These are phyloP conservation scores for Patella depressa DNA, from an alignment of 2,888 invertebrate species.

Conservation along the genomic window DNA sequence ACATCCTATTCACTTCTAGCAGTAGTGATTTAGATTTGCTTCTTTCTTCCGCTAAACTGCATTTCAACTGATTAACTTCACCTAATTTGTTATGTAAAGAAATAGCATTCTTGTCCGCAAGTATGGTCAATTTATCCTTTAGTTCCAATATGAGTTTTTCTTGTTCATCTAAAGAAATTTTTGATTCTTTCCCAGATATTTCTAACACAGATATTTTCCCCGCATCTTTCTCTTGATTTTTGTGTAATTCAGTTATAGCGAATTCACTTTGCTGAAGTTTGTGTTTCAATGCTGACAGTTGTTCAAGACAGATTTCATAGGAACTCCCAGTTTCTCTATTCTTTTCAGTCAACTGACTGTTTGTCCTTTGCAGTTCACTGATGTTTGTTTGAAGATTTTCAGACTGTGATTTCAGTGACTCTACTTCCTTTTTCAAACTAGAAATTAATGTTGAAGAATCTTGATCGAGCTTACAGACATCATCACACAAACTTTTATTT, in stretches of 20 bases:
- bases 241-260: not conserved
- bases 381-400: conserved; percentile 4
- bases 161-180: conserved; percentile 4
- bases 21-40: too few species aligned
- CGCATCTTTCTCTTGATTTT: not conserved
- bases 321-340: too few species aligned
- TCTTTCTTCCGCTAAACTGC: too few species aligned
- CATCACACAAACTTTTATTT: not conserved
- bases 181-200: not conserved
- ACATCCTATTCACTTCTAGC: too few species aligned
- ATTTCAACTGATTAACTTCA: too few species aligned
- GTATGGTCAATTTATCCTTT: conserved; percentile 1
- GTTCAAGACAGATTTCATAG: too few species aligned
- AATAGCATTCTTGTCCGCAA: too few species aligned
- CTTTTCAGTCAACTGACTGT: too few species aligned
- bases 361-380: too few species aligned
- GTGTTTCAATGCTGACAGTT: not conserved
- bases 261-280: conserved; percentile 3
- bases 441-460: conserved; percentile 5
- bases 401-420: not conserved
- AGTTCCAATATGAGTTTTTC: conserved; percentile 9
- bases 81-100: too few species aligned
- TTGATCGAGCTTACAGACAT: not conserved
- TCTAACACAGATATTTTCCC: not conserved
- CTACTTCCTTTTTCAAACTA: conserved; percentile 4